Evolutionary conservation across 1,140 invertebrate genomes (phyloP).

Genomic region (Ips typographus): DNA sequence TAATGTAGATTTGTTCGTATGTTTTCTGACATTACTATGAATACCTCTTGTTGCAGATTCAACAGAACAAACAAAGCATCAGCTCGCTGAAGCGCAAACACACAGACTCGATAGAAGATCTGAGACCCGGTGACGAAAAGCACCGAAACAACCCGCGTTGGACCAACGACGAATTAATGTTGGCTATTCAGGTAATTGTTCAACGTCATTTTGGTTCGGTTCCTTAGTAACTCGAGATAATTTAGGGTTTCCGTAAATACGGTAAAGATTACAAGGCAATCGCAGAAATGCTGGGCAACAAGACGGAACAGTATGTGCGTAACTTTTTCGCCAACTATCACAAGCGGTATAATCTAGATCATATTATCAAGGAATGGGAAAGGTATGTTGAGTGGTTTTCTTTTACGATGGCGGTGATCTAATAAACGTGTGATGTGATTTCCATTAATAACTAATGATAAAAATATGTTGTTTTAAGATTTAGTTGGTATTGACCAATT

Average conservation of each 20-base stretch:
- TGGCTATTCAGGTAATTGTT: constrained; percentile 72
- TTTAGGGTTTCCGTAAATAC: constrained; percentile 81
- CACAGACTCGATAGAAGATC: constrained; percentile 71
- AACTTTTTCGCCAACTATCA: constrained; percentile 90
- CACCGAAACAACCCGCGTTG: constrained; percentile 62
- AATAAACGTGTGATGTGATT: too few species aligned
- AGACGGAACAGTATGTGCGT: constrained; percentile 88
- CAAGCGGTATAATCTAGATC: constrained; percentile 87
- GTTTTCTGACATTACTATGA: too few species aligned
- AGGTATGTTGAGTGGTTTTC: constrained; percentile 42
- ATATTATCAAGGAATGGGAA: constrained; percentile 86
- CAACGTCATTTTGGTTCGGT: neutral
- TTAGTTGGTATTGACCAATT: too few species aligned
- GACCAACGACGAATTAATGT: constrained; percentile 88
- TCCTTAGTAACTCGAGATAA: neutral
- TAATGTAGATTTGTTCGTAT: too few species aligned
- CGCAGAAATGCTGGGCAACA: constrained; percentile 92
- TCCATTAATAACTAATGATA: too few species aligned
- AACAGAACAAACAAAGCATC: constrained; percentile 91
- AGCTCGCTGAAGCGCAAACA: constrained; percentile 80
- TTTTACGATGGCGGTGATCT: too few species aligned
- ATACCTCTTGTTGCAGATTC: constrained; percentile 67
- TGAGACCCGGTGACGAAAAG: constrained; percentile 57
- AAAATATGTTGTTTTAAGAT: too few species aligned
- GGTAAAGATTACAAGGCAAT: constrained; percentile 96